Evolutionary conservation across 2,888 invertebrate genomes (phyloP).

Genomic region (Octonoba sinensis): DNA sequence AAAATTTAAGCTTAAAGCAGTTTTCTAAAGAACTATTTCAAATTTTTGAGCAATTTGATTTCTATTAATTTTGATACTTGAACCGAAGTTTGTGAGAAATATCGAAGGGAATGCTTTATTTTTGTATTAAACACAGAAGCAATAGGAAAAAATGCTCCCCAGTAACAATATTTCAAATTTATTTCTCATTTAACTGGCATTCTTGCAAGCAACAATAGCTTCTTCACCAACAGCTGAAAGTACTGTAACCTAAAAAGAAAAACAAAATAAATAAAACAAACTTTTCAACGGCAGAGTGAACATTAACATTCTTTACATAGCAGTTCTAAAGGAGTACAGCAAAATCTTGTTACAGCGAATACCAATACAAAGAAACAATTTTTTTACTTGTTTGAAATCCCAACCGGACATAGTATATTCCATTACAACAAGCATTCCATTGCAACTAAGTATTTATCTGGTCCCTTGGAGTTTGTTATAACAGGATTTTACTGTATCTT

Average conservation of each 20-base stretch:
- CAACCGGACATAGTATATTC: too few species aligned
- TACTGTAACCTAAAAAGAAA: constrained; percentile 66
- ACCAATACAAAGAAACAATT: too few species aligned
- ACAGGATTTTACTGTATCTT: too few species aligned
- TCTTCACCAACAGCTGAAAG: constrained; percentile 67
- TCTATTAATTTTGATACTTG: constrained; percentile 11
- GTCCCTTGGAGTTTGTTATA: too few species aligned
- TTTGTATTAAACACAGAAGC: constrained; percentile 47
- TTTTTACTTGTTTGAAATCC: too few species aligned
- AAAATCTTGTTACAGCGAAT: too few species aligned
- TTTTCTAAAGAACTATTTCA: constrained; percentile 10
- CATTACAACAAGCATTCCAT: too few species aligned
- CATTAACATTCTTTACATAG: not conserved
- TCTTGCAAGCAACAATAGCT: constrained; percentile 67
- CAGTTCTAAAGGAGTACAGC: too few species aligned
- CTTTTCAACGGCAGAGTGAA: not conserved
- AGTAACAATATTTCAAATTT: constrained; percentile 51
- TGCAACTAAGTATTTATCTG: too few species aligned
- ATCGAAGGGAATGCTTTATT: constrained; percentile 60
- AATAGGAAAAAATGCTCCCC: constrained; percentile 63
- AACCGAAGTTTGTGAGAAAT: constrained; percentile 52
- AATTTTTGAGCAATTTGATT: constrained; percentile 4
- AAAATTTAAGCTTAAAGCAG: not conserved
- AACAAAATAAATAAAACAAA: not conserved
- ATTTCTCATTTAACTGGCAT: constrained; percentile 65